Evolutionary conservation across 2,797 vertebrate species (phyloP), one percentile per base, ranked within the genome.

Genomic region (Acanthornis magna): DNA sequence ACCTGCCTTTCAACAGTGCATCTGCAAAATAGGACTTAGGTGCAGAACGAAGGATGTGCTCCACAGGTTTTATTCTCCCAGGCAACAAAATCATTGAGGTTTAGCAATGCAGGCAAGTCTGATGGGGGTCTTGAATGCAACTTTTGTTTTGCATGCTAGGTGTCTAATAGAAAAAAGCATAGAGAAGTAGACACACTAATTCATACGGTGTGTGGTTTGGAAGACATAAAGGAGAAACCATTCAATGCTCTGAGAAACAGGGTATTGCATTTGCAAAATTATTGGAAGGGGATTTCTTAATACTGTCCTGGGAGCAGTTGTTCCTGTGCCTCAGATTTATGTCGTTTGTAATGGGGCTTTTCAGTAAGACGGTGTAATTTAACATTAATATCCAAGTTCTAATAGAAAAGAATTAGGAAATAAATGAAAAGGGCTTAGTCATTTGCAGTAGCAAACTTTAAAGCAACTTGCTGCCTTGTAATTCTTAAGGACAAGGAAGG

Each of bases 381-480:
- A 95, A 78, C 48, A 76, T 84, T 84, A 91, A 82, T 90, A 90
- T 88, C 60, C 63, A 54, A 76, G 63, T 88, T 93, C 60, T 86
- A 84, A 79, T 42, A 61, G 71, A 74, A 80, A 93, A 87, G 63
- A 82, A 88, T 79, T 91, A 93, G 54, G 66, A 95, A 76, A 70
- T 88, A 89, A 89, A 91, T 91, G 93, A 85, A 88, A 93, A 85
- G 32, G 30, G 10, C 80, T 82, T 76, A 94, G 85, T 92, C 23
- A 61, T 90, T 90, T 82, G 27, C 66, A 67, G 74, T 67, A 75
- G 47, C 38, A 85, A 92, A 81, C 80, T 71, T 92, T 5, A 43
- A 71, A 76, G 65, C 72, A 74, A 68, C 89, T 82, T 51, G 10
- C 55, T 78, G 34, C 71, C 30, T 75, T 65, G 40, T 79, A 77